A percentile compares a stretch with the other conserved stretches of the same genome.
Conservation (phyloP, 2,888 invertebrate species). For the Drosophila meridiana region DNA sequence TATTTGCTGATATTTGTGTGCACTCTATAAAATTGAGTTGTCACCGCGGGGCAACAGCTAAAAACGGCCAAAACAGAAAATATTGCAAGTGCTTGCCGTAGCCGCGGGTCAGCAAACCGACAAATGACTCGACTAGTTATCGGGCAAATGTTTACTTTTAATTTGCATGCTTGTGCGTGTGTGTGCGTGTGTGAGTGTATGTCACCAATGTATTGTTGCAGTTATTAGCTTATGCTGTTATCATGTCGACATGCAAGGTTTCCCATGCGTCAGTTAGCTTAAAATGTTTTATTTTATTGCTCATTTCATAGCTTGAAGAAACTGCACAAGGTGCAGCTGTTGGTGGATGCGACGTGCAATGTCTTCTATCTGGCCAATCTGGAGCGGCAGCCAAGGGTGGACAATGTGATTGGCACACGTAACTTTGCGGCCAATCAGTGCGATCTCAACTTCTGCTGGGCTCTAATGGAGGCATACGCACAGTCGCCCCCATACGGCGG, state of each 20-base stretch:
- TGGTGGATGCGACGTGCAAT: slow-evolving; percentile 82
- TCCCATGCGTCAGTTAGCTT: slow-evolving; percentile 7
- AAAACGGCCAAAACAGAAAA: slow-evolving; percentile 16
- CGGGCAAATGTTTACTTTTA: slow-evolving; percentile 32
- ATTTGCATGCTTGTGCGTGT: slow-evolving; percentile 5
- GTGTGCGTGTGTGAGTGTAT: slow-evolving; percentile 20
- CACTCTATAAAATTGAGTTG: slow-evolving; percentile 39
- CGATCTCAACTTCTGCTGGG: slow-evolving; percentile 85
- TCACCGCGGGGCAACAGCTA: slow-evolving; percentile 8
- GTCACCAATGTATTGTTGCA: slow-evolving; percentile 42
- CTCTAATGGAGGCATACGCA: slow-evolving; percentile 83
- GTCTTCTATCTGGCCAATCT: slow-evolving; percentile 88
- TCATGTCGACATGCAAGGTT: slow-evolving; percentile 8
- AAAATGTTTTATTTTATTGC: slow-evolving; percentile 7
- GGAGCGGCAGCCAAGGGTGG: slow-evolving; percentile 85
- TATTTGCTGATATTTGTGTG: slow-evolving; percentile 12
- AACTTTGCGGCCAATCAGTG: slow-evolving; percentile 84
- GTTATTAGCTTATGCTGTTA: slow-evolving; percentile 47
- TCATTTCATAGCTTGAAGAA: slow-evolving; percentile 83
- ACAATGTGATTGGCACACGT: slow-evolving; percentile 84
- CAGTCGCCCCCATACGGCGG: slow-evolving; percentile 35
- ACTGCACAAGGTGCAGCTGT: slow-evolving; percentile 84
- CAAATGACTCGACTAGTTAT: slow-evolving; percentile 26
- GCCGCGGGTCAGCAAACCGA: slow-evolving; percentile 25
- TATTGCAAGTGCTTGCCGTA: slow-evolving; percentile 15